Conservation (phyloP, 2,797 vertebrate genomes). For the Alosa sapidissima region DNA sequence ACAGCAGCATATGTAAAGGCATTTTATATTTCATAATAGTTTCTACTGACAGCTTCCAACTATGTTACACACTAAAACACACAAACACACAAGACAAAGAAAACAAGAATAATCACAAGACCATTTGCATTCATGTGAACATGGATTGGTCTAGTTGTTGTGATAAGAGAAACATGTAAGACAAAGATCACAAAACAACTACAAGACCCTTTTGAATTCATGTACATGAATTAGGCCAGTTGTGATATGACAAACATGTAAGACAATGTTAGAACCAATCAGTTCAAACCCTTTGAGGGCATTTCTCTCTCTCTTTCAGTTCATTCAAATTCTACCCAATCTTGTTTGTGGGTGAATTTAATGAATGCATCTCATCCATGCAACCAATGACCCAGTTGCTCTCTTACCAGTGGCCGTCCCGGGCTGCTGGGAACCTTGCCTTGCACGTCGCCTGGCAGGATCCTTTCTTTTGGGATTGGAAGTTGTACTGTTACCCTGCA, state of each 20-base stretch:
- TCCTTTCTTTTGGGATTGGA: background rate
- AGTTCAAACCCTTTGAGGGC: background rate
- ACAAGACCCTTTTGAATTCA: background rate
- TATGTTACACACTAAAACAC: background rate
- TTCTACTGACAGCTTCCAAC: background rate
- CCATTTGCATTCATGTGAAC: background rate
- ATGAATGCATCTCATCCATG: constrained; percentile 16
- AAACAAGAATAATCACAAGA: background rate
- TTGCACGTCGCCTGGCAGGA: background rate
- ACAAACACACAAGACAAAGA: background rate
- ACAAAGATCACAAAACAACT: background rate
- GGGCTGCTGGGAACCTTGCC: background rate
- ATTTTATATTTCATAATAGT: background rate
- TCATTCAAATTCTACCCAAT: background rate
- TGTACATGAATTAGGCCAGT: background rate
- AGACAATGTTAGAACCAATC: background rate
- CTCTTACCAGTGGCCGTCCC: background rate
- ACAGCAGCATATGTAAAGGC: background rate
- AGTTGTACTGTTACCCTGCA: background rate
- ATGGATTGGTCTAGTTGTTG: background rate
- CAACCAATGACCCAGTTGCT: constrained; percentile 3
- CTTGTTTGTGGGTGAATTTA: background rate
- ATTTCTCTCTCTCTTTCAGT: background rate
- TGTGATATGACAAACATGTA: constrained; percentile 11
- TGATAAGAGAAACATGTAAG: background rate